phyloP scores from a whole-genome alignment of 2,797 vertebrate genomes.

The Lacerta agilis region DNA sequence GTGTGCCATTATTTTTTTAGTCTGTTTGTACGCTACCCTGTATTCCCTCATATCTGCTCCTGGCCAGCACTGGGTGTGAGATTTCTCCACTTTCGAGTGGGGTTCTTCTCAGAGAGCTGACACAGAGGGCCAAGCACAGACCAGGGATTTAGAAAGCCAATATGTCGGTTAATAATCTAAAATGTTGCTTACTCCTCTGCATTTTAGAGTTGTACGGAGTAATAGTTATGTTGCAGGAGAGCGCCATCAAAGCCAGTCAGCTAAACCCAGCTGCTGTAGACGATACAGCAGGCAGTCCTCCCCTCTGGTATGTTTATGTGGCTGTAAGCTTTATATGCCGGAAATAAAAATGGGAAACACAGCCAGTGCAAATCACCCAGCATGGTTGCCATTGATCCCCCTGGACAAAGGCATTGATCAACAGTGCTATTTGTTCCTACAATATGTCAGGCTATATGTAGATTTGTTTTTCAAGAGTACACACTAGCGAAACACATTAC shows the following conservation, averaged over 20 bases:
- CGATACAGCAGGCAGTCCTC: neutral
- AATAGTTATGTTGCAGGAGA: neutral
- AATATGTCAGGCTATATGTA: constrained; percentile 50
- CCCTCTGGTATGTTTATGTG: neutral
- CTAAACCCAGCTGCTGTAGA: neutral
- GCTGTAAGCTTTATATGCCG: constrained; percentile 33
- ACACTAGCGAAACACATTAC: constrained; percentile 36
- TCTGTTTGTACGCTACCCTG: neutral
- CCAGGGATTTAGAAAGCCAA: neutral
- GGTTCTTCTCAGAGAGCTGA: neutral
- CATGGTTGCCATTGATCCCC: constrained; percentile 54
- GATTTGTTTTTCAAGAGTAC: constrained; percentile 52
- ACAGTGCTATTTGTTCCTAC: constrained; percentile 45
- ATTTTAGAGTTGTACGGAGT: constrained; percentile 2
- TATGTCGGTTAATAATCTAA: neutral
- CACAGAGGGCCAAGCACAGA: neutral
- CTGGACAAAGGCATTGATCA: constrained; percentile 54
- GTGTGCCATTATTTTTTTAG: neutral
- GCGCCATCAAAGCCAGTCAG: constrained; percentile 13
- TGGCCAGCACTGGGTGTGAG: neutral
- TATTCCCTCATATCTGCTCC: neutral
- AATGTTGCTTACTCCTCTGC: neutral
- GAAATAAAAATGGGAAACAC: constrained; percentile 30
- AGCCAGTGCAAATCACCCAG: constrained; percentile 42
- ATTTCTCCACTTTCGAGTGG: neutral